Conservation (phyloP, 2,113 vertebrate species). For the Oenanthe oenanthe region DNA sequence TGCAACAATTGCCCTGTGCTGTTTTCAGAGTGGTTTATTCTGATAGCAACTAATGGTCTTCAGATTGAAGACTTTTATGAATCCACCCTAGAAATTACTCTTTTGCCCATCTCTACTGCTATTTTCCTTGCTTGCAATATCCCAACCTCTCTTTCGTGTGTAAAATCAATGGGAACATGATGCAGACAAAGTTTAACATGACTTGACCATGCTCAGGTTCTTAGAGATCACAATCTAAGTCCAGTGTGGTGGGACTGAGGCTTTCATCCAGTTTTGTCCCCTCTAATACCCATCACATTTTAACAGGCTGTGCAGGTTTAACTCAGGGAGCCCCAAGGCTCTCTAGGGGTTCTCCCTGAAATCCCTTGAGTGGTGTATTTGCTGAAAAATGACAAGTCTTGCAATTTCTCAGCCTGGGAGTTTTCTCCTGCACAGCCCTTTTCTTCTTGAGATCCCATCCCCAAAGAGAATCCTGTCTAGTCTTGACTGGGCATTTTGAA, state of each 20-base stretch:
- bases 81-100: neutral
- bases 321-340: neutral
- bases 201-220: neutral
- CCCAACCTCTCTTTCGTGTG: neutral
- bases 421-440: neutral
- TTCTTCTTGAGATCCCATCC: neutral
- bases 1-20: neutral
- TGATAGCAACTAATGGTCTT: neutral
- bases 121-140: neutral
- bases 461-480: neutral
- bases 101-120: neutral
- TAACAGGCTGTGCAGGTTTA: neutral
- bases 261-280: neutral
- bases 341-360: neutral
- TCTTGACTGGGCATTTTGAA: neutral
- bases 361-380: neutral
- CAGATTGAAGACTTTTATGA: neutral
- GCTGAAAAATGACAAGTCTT: neutral
- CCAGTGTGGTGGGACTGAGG: neutral
- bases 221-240: neutral
- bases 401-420: neutral
- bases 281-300: neutral
- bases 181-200: neutral
- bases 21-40: neutral
- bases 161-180: neutral